These are phyloP conservation scores for Montipora foliosa DNA, from an alignment of 64 coral and sea anemone species.

Conservation along the genomic window DNA sequence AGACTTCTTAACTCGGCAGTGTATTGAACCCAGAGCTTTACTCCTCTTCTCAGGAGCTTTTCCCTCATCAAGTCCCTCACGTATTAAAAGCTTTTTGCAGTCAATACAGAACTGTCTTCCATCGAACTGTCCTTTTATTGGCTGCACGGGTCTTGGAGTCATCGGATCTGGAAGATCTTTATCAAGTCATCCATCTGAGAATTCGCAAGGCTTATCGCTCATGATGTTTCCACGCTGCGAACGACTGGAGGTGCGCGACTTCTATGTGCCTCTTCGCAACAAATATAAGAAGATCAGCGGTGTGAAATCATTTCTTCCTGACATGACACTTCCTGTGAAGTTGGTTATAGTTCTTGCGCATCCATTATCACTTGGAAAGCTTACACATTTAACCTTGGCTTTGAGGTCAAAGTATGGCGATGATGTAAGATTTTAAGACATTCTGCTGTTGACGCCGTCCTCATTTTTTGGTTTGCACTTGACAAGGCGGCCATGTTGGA, in stretches of 20 bases:
- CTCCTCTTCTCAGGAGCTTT: slow-evolving; percentile 20
- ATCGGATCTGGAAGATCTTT: background rate
- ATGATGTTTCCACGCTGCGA: slow-evolving; percentile 55
- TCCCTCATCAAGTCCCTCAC: slow-evolving; percentile 7
- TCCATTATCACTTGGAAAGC: slow-evolving; percentile 72
- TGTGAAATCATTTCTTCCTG: slow-evolving; percentile 63
- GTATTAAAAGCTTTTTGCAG: slow-evolving; percentile 14
- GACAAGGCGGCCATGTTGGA: no score
- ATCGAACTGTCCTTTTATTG: slow-evolving; percentile 41
- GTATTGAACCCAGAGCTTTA: slow-evolving; percentile 35
- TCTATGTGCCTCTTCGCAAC: slow-evolving; percentile 70
- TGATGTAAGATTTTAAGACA: slow-evolving; percentile 25
- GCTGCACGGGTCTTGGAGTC: slow-evolving; percentile 47
- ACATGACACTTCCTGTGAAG: slow-evolving; percentile 53
- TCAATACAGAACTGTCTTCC: slow-evolving; percentile 39
- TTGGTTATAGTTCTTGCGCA: slow-evolving; percentile 60
- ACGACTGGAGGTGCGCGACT: slow-evolving; percentile 24
- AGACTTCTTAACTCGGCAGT: slow-evolving; percentile 11
- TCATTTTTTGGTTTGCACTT: no score
- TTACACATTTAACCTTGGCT: slow-evolving; percentile 66
- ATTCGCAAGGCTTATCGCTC: slow-evolving; percentile 23
- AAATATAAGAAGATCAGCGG: slow-evolving; percentile 74
- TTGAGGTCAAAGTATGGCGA: slow-evolving; percentile 64
- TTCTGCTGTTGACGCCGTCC: background rate
- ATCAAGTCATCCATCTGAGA: background rate